A percentile compares a stretch with the other conserved stretches of the same genome.
These are phyloP conservation scores for Corvus moneduloides DNA, from an alignment of 2,113 vertebrate genomes.

Conservation along the genomic window DNA sequence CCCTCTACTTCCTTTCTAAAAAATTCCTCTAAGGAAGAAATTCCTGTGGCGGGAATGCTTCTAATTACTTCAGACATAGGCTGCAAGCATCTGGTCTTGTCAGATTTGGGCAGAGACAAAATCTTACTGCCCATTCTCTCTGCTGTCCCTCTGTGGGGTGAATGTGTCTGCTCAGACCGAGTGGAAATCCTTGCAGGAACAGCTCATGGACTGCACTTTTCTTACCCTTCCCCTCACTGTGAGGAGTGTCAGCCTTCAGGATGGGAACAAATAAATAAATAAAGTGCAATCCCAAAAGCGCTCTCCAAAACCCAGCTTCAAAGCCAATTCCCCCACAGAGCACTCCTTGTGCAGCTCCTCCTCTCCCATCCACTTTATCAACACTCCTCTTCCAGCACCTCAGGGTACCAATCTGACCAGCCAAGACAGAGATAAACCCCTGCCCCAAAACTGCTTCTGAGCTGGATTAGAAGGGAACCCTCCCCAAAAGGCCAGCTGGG, in stretches of 20 bases:
- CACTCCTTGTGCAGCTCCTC: not conserved
- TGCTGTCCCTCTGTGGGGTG: not conserved
- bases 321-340: not conserved
- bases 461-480: not conserved
- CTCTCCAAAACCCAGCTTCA: not conserved
- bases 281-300: not conserved
- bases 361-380: not conserved
- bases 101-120: not conserved
- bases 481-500: slow-evolving; percentile 15
- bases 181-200: not conserved
- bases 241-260: not conserved
- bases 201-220: not conserved
- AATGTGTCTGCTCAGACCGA: fast-evolving
- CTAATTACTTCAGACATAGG: not conserved
- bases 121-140: not conserved
- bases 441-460: not conserved
- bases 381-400: not conserved
- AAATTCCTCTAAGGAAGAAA: not conserved
- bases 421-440: not conserved
- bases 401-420: not conserved
- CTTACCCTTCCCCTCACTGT: not conserved
- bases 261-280: not conserved
- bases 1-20: not conserved
- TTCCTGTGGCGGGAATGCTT: not conserved
- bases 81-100: not conserved